These are phyloP conservation scores for Baryphthengus martii DNA, from an alignment of 2,113 vertebrate species.

Conservation along the genomic window DNA sequence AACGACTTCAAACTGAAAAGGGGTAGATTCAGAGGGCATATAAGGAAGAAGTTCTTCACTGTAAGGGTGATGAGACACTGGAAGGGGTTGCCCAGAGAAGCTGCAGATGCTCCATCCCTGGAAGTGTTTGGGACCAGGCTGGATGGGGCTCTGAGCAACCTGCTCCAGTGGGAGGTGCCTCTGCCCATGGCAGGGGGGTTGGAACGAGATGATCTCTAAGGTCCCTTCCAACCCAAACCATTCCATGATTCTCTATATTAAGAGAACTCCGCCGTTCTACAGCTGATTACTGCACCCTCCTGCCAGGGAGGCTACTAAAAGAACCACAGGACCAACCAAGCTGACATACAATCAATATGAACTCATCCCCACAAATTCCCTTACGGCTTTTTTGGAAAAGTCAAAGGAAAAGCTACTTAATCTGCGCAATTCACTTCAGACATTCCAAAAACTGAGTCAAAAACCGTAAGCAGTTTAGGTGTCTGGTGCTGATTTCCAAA, in stretches of 20 bases:
- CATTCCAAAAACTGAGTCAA: neutral
- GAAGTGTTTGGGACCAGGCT: neutral
- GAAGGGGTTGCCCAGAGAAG: neutral
- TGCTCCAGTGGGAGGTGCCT: neutral
- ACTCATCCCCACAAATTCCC: neutral
- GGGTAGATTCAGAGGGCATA: neutral
- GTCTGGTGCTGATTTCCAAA: neutral
- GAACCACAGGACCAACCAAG: neutral
- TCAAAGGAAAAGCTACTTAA: neutral
- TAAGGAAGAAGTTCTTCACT: neutral
- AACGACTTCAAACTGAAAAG: neutral
- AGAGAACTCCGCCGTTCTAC: neutral
- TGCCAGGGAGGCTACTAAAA: neutral
- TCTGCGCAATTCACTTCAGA: neutral
- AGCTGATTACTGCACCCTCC: neutral
- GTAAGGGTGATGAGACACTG: neutral
- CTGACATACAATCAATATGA: neutral
- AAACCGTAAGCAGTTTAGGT: neutral
- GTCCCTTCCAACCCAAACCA: neutral
- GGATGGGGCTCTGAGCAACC: neutral
- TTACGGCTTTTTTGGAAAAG: neutral
- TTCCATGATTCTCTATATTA: neutral
- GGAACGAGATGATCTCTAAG: neutral
- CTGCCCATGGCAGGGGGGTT: too few species aligned
- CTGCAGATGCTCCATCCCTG: neutral